Evolutionary conservation across 2,113 vertebrate species (phyloP).

Genomic region (Trogon melanurus): DNA sequence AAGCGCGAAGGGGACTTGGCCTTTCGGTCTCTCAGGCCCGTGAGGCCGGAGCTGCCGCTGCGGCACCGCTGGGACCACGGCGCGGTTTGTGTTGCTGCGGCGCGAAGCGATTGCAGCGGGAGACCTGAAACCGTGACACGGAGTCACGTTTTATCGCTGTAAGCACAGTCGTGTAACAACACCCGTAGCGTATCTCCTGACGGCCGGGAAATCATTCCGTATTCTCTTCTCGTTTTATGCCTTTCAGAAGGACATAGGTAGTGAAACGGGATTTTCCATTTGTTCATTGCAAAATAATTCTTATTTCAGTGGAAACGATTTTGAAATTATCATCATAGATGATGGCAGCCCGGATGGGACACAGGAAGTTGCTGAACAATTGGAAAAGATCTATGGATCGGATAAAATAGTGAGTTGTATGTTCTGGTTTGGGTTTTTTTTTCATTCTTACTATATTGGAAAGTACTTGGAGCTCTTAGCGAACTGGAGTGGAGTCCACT

Average conservation of each 20-base stretch:
- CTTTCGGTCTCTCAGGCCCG: rapidly evolving
- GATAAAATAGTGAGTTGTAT: slow-evolving; percentile 90
- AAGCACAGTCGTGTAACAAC: rapidly evolving
- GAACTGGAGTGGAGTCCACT: background rate
- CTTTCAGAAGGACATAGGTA: rapidly evolving
- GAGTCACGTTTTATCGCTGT: rapidly evolving
- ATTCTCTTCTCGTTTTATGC: too few species aligned
- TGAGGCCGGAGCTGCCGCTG: rapidly evolving
- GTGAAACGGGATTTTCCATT: rapidly evolving
- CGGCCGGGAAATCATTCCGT: too few species aligned
- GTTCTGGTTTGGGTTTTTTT: rapidly evolving
- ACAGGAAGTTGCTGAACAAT: slow-evolving; percentile 84
- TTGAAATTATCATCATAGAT: slow-evolving; percentile 95
- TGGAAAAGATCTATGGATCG: slow-evolving; percentile 91
- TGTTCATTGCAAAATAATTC: background rate
- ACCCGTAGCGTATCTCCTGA: rapidly evolving
- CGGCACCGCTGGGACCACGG: rapidly evolving
- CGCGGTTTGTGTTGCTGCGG: rapidly evolving
- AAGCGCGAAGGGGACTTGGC: rapidly evolving
- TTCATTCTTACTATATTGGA: background rate
- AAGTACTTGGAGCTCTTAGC: background rate
- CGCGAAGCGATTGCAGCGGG: background rate
- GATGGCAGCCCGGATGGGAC: slow-evolving; percentile 98
- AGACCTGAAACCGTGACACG: background rate
- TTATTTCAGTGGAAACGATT: slow-evolving; percentile 83